Evolutionary conservation across 2,113 vertebrate genomes (phyloP).

Genomic region (Caretta caretta): DNA sequence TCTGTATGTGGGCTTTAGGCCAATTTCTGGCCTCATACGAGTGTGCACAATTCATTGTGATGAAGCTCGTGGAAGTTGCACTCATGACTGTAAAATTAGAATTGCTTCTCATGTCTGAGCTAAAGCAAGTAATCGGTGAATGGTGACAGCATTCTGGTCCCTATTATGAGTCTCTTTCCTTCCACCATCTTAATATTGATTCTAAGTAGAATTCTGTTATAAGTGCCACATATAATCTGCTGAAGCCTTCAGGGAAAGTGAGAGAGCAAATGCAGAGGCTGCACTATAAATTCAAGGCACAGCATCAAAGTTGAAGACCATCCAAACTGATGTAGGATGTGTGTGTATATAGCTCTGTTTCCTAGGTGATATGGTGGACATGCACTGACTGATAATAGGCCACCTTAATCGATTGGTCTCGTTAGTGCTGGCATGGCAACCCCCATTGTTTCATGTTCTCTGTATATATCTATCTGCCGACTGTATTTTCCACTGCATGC

Average conservation of each 20-base stretch:
- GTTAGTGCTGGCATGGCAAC: too few relatives aligned
- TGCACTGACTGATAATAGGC: not conserved
- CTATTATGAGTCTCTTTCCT: not conserved
- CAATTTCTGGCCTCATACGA: not conserved
- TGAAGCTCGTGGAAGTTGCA: not conserved
- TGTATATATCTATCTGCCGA: too few relatives aligned
- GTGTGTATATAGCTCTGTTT: not conserved
- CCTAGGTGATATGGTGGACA: not conserved
- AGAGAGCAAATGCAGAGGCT: not conserved
- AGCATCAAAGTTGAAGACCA: not conserved
- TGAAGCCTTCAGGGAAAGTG: slow-evolving; percentile 9
- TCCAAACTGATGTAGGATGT: not conserved
- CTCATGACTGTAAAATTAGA: not conserved
- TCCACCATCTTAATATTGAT: not conserved
- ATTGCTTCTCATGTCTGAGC: not conserved
- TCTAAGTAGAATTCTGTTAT: not conserved
- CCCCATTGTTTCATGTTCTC: too few relatives aligned
- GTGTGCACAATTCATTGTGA: not conserved
- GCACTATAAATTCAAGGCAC: not conserved
- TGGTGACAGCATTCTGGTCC: not conserved
- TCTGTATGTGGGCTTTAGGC: not conserved
- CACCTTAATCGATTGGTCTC: too few relatives aligned
- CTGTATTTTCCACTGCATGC: too few relatives aligned
- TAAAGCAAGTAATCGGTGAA: not conserved
- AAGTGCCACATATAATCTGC: not conserved